phyloP scores from a whole-genome alignment of 2,797 vertebrate genomes.

The Saxicola maurus region DNA sequence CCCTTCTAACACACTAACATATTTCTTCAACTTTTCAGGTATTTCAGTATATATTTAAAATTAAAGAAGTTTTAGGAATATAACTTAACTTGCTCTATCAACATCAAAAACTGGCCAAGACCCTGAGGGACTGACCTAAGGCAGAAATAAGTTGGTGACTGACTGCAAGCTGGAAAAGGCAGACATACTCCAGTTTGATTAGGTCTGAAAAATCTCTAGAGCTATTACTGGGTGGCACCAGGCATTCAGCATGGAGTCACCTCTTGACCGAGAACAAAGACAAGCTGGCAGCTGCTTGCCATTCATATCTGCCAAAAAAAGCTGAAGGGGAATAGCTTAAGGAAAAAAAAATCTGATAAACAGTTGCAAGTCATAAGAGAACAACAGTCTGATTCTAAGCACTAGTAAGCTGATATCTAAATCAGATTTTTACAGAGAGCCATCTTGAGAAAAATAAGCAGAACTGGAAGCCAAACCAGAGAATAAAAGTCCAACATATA shows the following conservation, averaged over 20 bases:
- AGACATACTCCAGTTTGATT: conserved; percentile 35
- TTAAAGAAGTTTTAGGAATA: neutral
- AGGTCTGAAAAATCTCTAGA: conserved; percentile 44
- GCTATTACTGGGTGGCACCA: conserved; percentile 34
- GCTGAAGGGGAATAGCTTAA: neutral
- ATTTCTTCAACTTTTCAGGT: neutral
- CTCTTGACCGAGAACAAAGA: conserved; percentile 41
- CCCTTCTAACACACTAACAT: neutral
- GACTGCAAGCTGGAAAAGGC: conserved; percentile 19
- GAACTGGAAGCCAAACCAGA: neutral
- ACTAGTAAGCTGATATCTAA: neutral
- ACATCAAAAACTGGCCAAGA: conserved; percentile 10
- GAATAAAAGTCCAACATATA: neutral
- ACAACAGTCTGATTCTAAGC: neutral
- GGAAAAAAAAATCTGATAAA: neutral
- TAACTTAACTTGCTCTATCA: neutral
- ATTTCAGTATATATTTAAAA: neutral
- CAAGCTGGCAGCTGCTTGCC: conserved; percentile 38
- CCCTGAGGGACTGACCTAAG: conserved; percentile 19
- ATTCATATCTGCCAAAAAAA: conserved; percentile 17
- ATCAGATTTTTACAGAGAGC: neutral
- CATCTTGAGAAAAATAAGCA: neutral
- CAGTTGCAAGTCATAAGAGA: neutral
- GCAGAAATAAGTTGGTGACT: conserved; percentile 27
- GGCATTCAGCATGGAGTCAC: conserved; percentile 19